Evolutionary conservation across 2,888 invertebrate species (phyloP).

Genomic region (Daptonema setosum): DNA sequence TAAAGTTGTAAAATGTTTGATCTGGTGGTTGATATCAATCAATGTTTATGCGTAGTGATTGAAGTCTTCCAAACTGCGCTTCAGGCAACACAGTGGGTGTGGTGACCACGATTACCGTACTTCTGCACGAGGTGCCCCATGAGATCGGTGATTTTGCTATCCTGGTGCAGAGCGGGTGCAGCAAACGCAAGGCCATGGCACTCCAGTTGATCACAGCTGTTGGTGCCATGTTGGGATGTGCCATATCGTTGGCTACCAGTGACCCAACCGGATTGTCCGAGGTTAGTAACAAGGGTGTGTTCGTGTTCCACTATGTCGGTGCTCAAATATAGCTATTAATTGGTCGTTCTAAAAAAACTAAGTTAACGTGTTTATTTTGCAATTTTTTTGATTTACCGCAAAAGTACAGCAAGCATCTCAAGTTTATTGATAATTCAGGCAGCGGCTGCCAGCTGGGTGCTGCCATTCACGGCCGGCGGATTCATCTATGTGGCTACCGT

Average conservation of each 20-base stretch:
- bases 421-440: too few relatives aligned
- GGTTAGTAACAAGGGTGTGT: too few relatives aligned
- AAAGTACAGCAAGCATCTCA: too few relatives aligned
- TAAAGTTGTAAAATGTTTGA: too few relatives aligned
- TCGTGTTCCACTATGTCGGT: background rate
- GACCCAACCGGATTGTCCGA: constrained; percentile 18
- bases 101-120: constrained; percentile 77
- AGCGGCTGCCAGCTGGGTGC: constrained; percentile 58
- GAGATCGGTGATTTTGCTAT: constrained; percentile 99
- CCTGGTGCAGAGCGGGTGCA: constrained; percentile 84
- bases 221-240: constrained; percentile 64
- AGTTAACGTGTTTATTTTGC: too few relatives aligned
- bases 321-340: too few relatives aligned
- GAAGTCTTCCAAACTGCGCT: background rate
- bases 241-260: constrained; percentile 19
- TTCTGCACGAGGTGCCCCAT: constrained; percentile 94
- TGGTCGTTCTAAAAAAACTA: too few relatives aligned
- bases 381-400: too few relatives aligned
- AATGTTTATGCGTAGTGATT: background rate
- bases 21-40: too few relatives aligned
- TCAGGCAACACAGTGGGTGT: constrained; percentile 17
- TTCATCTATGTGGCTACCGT: constrained; percentile 99
- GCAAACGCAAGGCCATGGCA: constrained; percentile 74
- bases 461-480: constrained; percentile 56
- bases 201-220: constrained; percentile 78